A percentile compares a stretch with the other conserved stretches of the same genome.
Evolutionary conservation across 2,113 vertebrate species (phyloP).

Genomic region (Lucifuga dentata): DNA sequence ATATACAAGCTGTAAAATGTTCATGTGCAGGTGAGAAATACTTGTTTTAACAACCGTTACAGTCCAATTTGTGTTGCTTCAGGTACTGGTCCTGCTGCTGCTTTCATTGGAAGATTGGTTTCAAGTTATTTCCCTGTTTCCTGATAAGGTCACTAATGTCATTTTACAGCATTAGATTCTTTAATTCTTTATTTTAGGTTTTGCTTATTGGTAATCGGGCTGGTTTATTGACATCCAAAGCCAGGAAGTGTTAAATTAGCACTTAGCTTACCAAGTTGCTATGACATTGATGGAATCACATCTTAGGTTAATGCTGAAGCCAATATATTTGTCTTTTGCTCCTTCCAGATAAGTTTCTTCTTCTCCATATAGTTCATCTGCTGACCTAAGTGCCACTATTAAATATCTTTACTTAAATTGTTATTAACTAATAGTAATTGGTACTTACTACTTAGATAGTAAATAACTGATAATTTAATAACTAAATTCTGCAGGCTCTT

Average conservation of each 20-base stretch:
- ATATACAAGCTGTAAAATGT: not conserved
- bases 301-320: too few relatives aligned
- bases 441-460: too few relatives aligned
- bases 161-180: not conserved
- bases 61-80: not conserved
- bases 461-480: not conserved
- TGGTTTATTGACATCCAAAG: too few relatives aligned
- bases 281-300: too few relatives aligned
- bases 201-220: not conserved
- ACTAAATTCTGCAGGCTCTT: not conserved
- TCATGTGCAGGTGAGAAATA: not conserved
- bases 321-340: too few relatives aligned
- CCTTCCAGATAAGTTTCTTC: too few relatives aligned
- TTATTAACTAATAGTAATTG: too few relatives aligned
- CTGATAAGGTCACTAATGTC: not conserved
- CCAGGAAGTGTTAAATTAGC: too few relatives aligned
- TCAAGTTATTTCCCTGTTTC: not conserved
- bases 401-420: too few relatives aligned
- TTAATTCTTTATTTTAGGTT: not conserved
- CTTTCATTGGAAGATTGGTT: not conserved
- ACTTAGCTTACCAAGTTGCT: not conserved
- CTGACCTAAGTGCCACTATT: too few relatives aligned
- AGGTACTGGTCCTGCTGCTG: not conserved
- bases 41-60: not conserved
- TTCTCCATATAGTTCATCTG: too few relatives aligned